Conservation (phyloP, 2,888 invertebrate genomes). For the Neoitamus cyanurus region DNA sequence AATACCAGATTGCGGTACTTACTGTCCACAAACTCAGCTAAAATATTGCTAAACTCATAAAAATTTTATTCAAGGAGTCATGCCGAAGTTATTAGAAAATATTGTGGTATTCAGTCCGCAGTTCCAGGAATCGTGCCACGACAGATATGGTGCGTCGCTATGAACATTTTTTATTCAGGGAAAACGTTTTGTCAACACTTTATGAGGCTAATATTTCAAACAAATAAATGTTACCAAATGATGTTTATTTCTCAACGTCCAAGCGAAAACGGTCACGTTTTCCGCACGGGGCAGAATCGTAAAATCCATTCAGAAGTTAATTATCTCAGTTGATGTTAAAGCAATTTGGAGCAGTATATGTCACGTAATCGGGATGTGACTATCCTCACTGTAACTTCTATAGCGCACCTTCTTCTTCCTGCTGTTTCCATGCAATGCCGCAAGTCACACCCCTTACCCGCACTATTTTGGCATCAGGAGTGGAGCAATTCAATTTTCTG, state of each 20-base stretch:
- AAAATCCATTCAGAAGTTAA: constrained; percentile 1
- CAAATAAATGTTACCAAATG: not conserved
- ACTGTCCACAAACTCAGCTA: not conserved
- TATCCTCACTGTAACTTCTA: not conserved
- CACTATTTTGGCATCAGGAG: not conserved
- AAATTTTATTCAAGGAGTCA: not conserved
- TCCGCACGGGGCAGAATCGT: not conserved
- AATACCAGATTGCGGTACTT: not conserved
- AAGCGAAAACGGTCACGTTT: not conserved
- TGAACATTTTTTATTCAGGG: not conserved
- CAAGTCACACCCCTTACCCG: not conserved
- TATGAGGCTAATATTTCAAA: not conserved
- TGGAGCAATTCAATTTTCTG: not conserved
- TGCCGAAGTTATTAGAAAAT: not conserved
- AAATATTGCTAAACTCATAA: not conserved
- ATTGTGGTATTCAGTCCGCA: not conserved
- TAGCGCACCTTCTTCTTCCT: not conserved
- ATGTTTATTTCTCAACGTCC: not conserved
- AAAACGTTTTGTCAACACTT: not conserved
- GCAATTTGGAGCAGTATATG: not conserved
- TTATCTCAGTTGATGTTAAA: constrained; percentile 7
- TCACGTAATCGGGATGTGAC: not conserved
- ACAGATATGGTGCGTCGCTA: not conserved
- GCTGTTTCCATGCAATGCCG: not conserved
- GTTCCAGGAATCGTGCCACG: not conserved